Percentiles rank a stretch among this genome's conserved stretches.
phyloP scores from a whole-genome alignment of 37 sponge, comb jelly and placozoan genomes.

The Geodia barretti region DNA sequence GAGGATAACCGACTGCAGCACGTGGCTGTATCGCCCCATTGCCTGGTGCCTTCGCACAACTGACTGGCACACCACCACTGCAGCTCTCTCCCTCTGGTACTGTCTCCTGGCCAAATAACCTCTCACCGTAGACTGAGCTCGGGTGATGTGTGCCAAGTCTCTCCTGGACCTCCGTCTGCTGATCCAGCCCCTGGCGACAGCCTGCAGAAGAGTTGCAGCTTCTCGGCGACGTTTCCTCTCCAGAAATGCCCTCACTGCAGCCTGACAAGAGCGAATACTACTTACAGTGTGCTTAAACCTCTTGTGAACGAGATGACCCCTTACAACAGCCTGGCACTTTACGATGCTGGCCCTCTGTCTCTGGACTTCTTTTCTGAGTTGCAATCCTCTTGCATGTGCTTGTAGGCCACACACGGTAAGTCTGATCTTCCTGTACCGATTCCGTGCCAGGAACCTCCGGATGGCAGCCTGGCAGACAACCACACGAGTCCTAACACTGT shows the following conservation, averaged over 20 bases:
- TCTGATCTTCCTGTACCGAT: neutral
- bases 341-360: neutral
- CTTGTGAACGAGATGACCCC: slow-evolving; percentile 7
- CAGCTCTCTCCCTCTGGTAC: neutral
- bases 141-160: neutral
- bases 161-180: slow-evolving; percentile 7
- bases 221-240: neutral
- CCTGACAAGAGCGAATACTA: neutral
- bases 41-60: neutral
- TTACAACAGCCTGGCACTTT: neutral
- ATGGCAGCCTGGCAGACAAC: slow-evolving; percentile 39
- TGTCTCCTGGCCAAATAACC: slow-evolving; percentile 19
- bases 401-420: slow-evolving; percentile 3
- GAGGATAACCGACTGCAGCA: neutral
- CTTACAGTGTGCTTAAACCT: neutral
- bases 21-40: neutral
- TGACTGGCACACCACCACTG: neutral
- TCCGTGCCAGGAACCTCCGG: slow-evolving; percentile 21
- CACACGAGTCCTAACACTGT: slow-evolving; percentile 6
- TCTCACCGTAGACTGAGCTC: slow-evolving; percentile 17
- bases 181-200: slow-evolving; percentile 7
- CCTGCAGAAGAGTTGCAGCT: slow-evolving; percentile 15
- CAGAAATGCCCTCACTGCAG: neutral
- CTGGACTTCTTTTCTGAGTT: neutral
- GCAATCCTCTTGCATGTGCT: slow-evolving; percentile 12